A percentile compares a stretch with the other conserved stretches of the same genome.
Evolutionary conservation across 2,113 vertebrate species (phyloP).

Genomic region (Calidris pugnax): DNA sequence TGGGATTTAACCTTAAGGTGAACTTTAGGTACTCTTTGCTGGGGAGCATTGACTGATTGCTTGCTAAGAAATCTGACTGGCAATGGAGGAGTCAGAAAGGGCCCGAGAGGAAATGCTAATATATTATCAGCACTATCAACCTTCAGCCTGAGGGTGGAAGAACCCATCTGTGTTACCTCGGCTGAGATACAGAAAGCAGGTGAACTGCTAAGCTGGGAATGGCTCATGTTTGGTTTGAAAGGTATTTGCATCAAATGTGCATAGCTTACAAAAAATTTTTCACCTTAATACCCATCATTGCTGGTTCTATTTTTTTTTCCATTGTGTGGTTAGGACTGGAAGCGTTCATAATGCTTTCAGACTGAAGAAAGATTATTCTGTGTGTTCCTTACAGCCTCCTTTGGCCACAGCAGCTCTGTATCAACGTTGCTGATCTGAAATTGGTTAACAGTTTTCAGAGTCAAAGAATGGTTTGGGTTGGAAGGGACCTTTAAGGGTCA

Average conservation of each 20-base stretch:
- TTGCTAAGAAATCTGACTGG: neutral
- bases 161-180: neutral
- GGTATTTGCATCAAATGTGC: neutral
- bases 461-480: neutral
- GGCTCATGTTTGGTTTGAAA: neutral
- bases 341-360: neutral
- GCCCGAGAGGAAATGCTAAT: neutral
- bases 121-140: neutral
- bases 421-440: neutral
- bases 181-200: neutral
- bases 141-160: neutral
- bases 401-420: neutral
- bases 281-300: neutral
- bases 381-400: neutral
- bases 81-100: neutral
- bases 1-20: neutral
- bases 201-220: neutral
- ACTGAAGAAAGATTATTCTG: neutral
- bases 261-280: neutral
- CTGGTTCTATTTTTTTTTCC: neutral
- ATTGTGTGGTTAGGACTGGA: neutral
- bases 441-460: neutral
- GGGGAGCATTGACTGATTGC: neutral
- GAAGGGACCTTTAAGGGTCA: neutral
- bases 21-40: neutral